Percentiles rank a stretch among this genome's conserved stretches.
phyloP scores from a whole-genome alignment of 2,113 vertebrate genomes.

The Sinocyclocheilus maitianheensis region DNA sequence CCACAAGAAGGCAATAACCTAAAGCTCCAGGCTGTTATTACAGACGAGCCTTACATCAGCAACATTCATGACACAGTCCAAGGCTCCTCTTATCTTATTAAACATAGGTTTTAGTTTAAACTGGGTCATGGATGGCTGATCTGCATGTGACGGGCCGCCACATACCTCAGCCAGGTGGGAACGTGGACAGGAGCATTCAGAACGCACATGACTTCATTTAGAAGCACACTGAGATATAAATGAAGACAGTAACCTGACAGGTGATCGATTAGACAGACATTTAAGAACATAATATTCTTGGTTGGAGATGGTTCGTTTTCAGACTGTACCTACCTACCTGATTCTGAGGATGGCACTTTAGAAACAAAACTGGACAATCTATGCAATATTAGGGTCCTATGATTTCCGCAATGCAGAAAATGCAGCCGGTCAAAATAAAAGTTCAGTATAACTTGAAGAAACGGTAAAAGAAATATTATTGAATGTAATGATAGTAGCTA shows the following conservation, averaged over 20 bases:
- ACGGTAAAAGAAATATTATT: no score
- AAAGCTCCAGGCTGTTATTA: not conserved
- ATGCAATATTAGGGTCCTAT: not conserved
- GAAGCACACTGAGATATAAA: no score
- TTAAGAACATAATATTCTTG: not conserved
- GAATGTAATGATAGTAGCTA: no score
- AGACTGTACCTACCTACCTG: not conserved
- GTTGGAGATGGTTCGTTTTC: not conserved
- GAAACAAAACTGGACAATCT: no score
- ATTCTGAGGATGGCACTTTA: not conserved
- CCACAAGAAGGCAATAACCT: slow-evolving; percentile 23
- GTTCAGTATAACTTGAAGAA: no score
- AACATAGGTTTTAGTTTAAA: slow-evolving; percentile 23
- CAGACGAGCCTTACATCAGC: not conserved
- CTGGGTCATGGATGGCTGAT: not conserved
- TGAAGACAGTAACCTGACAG: no score
- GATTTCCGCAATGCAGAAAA: no score
- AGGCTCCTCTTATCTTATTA: slow-evolving; percentile 29
- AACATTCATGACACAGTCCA: not conserved
- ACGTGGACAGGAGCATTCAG: no score
- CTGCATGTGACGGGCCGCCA: not conserved
- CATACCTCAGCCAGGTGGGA: slow-evolving; percentile 12
- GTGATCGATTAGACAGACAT: no score
- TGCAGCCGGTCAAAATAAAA: no score
- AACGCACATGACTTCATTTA: no score